Conservation (phyloP, 2,797 vertebrate genomes). For the Sebastes trivittatus region DNA sequence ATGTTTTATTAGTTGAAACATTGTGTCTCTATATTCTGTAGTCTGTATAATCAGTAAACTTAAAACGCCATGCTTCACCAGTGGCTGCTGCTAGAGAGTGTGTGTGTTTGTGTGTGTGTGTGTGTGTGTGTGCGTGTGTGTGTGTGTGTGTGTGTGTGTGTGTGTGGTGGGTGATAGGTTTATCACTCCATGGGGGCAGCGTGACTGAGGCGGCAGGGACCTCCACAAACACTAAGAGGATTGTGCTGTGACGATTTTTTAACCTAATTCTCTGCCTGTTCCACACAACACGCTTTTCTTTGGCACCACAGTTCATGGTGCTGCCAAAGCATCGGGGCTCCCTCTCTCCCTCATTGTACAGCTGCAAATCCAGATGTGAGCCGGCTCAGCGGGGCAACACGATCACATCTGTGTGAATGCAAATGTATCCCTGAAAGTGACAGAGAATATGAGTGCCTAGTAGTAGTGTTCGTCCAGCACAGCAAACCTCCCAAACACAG, state of each 20-base stretch:
- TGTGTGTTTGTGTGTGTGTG: not conserved
- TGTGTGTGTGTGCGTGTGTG: no score
- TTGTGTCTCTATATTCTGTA: not conserved
- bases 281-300: not conserved
- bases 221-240: conserved; percentile 35
- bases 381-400: not conserved
- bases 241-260: conserved; percentile 24
- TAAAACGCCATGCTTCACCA: not conserved
- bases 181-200: conserved; percentile 16
- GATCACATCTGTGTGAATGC: not conserved
- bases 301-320: not conserved
- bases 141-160: not conserved
- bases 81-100: not conserved
- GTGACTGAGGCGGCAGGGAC: not conserved
- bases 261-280: conserved; percentile 26
- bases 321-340: not conserved
- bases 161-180: conserved; percentile 5
- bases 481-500: not conserved
- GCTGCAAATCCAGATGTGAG: conserved; percentile 23
- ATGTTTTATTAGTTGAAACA: not conserved
- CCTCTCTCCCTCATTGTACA: not conserved
- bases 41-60: not conserved
- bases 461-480: not conserved
- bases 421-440: not conserved
- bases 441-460: not conserved